Evolutionary conservation across 2,113 vertebrate species (phyloP).

Genomic region (Microtus pennsylvanicus): DNA sequence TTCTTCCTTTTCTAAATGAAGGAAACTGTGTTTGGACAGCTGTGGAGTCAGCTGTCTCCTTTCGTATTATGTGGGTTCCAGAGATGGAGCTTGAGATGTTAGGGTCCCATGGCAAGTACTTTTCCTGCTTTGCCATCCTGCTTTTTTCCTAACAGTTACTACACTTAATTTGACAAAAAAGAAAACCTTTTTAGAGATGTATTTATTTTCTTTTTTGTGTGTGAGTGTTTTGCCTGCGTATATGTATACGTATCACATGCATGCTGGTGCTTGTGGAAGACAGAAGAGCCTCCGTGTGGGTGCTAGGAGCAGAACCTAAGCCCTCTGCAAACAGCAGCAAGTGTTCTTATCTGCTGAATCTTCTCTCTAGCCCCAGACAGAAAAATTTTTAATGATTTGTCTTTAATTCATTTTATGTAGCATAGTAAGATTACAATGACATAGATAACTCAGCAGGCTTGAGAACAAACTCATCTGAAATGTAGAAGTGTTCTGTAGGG

Average conservation of each 20-base stretch:
- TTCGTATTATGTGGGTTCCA: neutral
- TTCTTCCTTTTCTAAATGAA: neutral
- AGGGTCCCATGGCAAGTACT: neutral
- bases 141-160: neutral
- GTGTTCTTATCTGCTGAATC: neutral
- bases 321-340: too few relatives aligned
- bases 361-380: too few relatives aligned
- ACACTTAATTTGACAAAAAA: constrained; percentile 12
- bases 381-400: neutral
- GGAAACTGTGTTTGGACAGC: neutral
- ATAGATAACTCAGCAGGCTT: constrained; percentile 12
- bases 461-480: neutral
- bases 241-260: neutral
- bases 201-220: neutral
- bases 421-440: neutral
- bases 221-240: neutral
- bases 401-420: neutral
- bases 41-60: neutral
- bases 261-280: too few relatives aligned
- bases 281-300: neutral
- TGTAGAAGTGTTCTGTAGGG: neutral
- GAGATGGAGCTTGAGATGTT: neutral
- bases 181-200: neutral
- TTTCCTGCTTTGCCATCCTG: neutral
- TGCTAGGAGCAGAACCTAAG: neutral